Evolutionary conservation across 2,797 vertebrate genomes (phyloP).

Genomic region (Meda fulgida): DNA sequence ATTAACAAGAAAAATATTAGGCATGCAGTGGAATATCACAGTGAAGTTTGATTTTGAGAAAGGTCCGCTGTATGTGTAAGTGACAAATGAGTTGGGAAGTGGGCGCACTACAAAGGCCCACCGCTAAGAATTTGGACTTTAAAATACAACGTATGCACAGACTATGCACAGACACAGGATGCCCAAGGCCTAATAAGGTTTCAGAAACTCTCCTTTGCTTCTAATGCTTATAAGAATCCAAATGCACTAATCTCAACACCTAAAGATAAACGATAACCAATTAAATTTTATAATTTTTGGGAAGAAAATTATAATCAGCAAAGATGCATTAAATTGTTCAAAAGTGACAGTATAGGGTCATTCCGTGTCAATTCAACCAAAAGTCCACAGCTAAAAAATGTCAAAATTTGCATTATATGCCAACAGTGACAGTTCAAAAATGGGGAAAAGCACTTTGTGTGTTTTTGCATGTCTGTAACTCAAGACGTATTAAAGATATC

Average conservation of each 20-base stretch:
- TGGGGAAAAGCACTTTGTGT: too few relatives aligned
- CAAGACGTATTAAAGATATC: too few relatives aligned
- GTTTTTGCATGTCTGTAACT: too few relatives aligned
- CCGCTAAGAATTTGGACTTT: constrained; percentile 34
- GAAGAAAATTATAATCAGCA: neutral
- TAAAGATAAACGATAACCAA: neutral
- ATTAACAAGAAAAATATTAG: constrained; percentile 49
- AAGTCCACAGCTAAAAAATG: too few relatives aligned
- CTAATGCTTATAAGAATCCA: neutral
- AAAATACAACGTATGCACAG: neutral
- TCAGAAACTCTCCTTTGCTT: neutral
- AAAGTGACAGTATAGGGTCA: too few relatives aligned
- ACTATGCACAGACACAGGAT: constrained; percentile 11
- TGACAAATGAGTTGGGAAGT: constrained; percentile 6
- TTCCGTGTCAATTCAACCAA: too few relatives aligned
- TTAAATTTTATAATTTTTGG: too few relatives aligned
- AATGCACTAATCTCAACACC: neutral
- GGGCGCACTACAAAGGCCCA: neutral
- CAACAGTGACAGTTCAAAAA: too few relatives aligned
- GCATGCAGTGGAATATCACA: constrained; percentile 21
- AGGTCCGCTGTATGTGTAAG: constrained; percentile 19
- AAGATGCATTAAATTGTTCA: neutral
- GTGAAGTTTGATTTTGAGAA: constrained; percentile 28
- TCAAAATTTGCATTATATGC: too few relatives aligned
- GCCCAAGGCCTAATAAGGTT: neutral